Percentiles rank a stretch among this genome's conserved stretches.
Evolutionary conservation across 2,113 vertebrate genomes (phyloP).

Genomic region (Pollimyrus isidori): DNA sequence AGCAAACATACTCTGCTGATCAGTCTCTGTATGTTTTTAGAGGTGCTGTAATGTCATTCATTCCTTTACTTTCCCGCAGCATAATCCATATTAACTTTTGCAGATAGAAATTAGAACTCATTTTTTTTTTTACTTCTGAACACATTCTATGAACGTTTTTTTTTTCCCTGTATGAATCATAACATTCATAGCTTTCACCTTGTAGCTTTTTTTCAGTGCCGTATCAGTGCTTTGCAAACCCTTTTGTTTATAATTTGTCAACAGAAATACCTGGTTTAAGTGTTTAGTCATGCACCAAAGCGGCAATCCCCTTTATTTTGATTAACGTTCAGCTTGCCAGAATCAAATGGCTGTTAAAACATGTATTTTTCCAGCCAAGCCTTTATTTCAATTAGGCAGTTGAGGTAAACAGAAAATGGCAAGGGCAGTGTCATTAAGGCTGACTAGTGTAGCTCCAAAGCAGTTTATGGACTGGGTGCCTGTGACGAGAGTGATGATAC

Average conservation of each 20-base stretch:
- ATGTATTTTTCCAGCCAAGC: background rate
- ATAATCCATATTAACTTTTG: background rate
- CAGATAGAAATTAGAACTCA: background rate
- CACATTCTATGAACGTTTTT: background rate
- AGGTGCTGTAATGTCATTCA: background rate
- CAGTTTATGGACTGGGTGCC: background rate
- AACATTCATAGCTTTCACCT: background rate
- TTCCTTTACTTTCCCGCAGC: background rate
- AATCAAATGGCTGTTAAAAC: background rate
- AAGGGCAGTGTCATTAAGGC: background rate
- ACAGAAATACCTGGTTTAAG: background rate
- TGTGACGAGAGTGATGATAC: background rate
- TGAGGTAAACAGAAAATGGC: background rate
- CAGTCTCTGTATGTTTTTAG: background rate
- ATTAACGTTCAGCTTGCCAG: background rate
- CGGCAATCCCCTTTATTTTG: background rate
- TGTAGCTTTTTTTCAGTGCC: background rate
- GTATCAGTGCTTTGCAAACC: background rate
- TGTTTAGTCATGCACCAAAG: background rate
- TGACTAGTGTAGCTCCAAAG: background rate
- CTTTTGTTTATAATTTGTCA: background rate
- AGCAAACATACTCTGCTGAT: background rate
- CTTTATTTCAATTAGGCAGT: slow-evolving; percentile 23
- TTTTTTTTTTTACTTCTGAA: background rate
- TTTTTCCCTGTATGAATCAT: background rate